Conservation (phyloP, 2,113 vertebrate genomes). For the Centropus bengalensis region DNA sequence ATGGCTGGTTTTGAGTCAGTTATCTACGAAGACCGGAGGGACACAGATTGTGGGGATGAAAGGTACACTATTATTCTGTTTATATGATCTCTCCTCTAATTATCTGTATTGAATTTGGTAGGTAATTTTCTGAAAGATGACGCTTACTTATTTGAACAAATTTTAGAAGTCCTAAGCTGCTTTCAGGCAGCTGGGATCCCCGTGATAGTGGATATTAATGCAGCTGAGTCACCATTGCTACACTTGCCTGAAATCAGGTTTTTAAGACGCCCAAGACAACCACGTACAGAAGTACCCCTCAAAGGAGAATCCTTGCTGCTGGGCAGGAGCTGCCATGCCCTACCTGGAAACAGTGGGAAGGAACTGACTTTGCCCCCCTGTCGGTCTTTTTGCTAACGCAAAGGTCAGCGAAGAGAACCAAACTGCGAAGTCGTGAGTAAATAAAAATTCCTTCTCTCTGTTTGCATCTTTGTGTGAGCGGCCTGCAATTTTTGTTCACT, state of each 20-base stretch:
- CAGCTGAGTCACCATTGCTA: neutral
- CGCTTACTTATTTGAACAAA: slow-evolving; percentile 42
- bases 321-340: neutral
- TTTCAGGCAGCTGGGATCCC: neutral
- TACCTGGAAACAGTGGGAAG: neutral
- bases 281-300: neutral
- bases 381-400: neutral
- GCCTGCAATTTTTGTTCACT: neutral
- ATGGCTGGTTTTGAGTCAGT: neutral
- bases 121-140: slow-evolving; percentile 65
- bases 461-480: neutral
- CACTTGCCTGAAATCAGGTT: neutral
- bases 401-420: neutral
- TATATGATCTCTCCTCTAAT: slow-evolving; percentile 48
- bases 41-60: slow-evolving; percentile 51
- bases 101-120: slow-evolving; percentile 47
- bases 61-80: slow-evolving; percentile 50
- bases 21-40: slow-evolving; percentile 35
- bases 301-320: neutral
- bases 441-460: neutral
- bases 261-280: neutral
- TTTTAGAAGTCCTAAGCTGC: slow-evolving; percentile 18
- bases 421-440: neutral
- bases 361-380: neutral
- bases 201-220: neutral